A percentile compares a stretch with the other conserved stretches of the same genome.
These are phyloP conservation scores for Cryptotis parvus DNA, from an alignment of 2,113 vertebrate genomes.

Conservation along the genomic window DNA sequence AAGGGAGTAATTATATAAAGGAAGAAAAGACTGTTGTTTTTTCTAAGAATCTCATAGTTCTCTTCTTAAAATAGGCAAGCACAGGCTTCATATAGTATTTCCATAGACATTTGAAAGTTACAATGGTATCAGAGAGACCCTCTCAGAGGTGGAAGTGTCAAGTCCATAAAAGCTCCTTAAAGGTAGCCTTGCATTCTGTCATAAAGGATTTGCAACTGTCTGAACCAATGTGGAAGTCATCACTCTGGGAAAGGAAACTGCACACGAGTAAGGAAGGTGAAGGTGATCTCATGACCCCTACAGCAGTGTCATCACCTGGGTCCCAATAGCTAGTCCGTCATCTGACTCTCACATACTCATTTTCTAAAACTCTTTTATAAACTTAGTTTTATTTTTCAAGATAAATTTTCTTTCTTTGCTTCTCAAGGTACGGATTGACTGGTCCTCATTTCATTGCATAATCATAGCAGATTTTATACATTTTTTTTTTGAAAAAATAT, in stretches of 20 bases:
- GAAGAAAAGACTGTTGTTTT: not conserved
- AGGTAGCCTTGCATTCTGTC: not conserved
- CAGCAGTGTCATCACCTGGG: not conserved
- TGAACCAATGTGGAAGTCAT: not conserved
- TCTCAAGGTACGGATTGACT: no score
- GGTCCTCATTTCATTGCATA: no score
- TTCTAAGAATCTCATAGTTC: not conserved
- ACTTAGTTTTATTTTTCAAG: no score
- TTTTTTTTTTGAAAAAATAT: no score
- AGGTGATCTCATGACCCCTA: rapidly evolving
- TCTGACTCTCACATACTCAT: not conserved
- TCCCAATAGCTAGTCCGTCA: not conserved
- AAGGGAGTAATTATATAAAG: not conserved
- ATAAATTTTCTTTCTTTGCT: no score
- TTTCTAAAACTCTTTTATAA: no score
- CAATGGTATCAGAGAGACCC: not conserved
- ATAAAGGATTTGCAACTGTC: not conserved
- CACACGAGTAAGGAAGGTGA: not conserved
- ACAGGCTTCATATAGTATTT: not conserved
- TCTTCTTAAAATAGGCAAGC: not conserved
- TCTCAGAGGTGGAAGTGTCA: not conserved
- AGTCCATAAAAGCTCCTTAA: not conserved
- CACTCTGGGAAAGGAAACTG: not conserved
- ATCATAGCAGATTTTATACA: no score
- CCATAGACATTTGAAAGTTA: not conserved